phyloP scores from a whole-genome alignment of 2,797 vertebrate species.

The Gouania willdenowi region DNA sequence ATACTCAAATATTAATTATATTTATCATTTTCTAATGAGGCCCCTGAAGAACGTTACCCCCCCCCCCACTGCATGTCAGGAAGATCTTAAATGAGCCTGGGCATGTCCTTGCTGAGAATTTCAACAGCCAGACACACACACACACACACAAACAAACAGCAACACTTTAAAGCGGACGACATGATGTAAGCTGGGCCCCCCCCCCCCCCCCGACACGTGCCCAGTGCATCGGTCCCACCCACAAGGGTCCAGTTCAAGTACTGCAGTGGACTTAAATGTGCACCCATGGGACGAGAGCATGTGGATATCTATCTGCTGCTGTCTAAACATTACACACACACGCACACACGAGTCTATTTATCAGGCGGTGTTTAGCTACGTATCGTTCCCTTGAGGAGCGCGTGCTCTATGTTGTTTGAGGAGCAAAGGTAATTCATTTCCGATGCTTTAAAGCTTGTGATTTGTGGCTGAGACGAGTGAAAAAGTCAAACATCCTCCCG shows the following conservation, averaged over 20 bases:
- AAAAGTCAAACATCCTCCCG: conserved; percentile 34
- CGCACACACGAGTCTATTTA: conserved; percentile 44
- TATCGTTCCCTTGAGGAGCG: conserved; percentile 49
- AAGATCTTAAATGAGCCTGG: conserved; percentile 53
- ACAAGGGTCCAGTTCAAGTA: conserved; percentile 60
- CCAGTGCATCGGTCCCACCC: conserved; percentile 45
- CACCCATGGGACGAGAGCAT: conserved; percentile 31
- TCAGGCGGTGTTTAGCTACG: conserved; percentile 37
- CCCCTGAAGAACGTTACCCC: conserved; percentile 78
- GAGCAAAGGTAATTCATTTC: conserved; percentile 49
- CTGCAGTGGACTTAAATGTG: conserved; percentile 61
- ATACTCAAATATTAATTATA: conserved; percentile 83
- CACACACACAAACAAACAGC: conserved; percentile 61
- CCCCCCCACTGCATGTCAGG: conserved; percentile 67
- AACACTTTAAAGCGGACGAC: conserved; percentile 49
- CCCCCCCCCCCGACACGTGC: conserved; percentile 60
- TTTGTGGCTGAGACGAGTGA: conserved; percentile 30
- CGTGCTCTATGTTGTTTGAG: conserved; percentile 42
- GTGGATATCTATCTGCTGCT: conserved; percentile 41
- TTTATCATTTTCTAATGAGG: conserved; percentile 81
- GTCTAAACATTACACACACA: too few relatives aligned
- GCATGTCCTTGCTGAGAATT: conserved; percentile 56
- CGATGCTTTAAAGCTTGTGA: conserved; percentile 53
- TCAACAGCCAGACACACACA: conserved; percentile 56
- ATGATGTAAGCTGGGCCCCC: conserved; percentile 32